Evolutionary conservation across 2,797 vertebrate genomes (phyloP), one percentile per base, ranked within the genome.

Genomic region (Acrocephalus scirpaceus): DNA sequence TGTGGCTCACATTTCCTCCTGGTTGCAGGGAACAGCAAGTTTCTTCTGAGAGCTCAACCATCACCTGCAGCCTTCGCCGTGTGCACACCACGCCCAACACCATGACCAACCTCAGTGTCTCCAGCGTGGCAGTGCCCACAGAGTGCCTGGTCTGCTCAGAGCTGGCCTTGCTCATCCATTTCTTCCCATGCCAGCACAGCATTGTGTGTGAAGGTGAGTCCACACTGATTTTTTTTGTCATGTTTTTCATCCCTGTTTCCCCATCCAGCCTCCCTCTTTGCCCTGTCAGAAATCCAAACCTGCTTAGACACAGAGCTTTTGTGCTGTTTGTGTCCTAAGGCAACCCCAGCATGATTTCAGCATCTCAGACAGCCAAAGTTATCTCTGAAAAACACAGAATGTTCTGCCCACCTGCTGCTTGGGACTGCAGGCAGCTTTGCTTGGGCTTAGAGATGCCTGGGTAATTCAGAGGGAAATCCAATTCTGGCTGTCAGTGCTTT

Each of bases 111-210:
- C 98, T 99, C 95, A 98, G 98, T 26, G 98, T 99, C 93, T 97
- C 98, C 8, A 97, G 98, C 3, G 74, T 95, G 9, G 96, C 98
- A 0, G 82, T 96, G 14, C 99, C 99, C 92, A 98, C 98, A 3
- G 99, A 99, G 98, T 99, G 99, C 98, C 98, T 99, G 97, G 99
- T 99, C 98, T 99, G 99, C 97, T 99, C 99, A 0, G 99, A 99
- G 96, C 98, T 99, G 92, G 98, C 99, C 11, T 97, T 99, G 96
- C 98, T 99, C 51, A 98, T 99, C 76, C 98, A 98, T 54, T 99
- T 99, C 97, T 98, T 98, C 62, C 99, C 99, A 1, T 99, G 99
- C 95, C 99, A 99, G 97, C 99, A 99, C 98, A 99, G 99, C 27
- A 99, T 99, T 10, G 99, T 99, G 70, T 99, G 99, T 88, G 99